Evolutionary conservation across 2,113 vertebrate genomes (phyloP), one percentile per base, ranked within the genome.

Genomic region (Cebidichthys violaceus): DNA sequence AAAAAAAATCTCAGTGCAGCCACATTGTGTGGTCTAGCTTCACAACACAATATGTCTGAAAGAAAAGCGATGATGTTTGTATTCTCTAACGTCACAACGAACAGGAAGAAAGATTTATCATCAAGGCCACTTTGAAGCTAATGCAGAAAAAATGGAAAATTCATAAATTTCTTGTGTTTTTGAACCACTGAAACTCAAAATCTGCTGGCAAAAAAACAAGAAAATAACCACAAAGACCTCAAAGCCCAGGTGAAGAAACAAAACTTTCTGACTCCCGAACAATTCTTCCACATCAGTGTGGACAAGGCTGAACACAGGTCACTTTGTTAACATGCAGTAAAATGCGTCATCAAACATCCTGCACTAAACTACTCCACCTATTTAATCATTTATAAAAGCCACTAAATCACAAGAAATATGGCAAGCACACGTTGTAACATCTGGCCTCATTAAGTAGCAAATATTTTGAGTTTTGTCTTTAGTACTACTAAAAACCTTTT

Each of bases 341-440:
- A 78, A 65, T 81, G 82, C 0, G 72, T 83, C 80, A 87, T 69
- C 57, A 24, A 55, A 75, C 72, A 68, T 55, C 41, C 47, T 17
- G 61, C 8, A 65, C 24, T 57, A 8, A 81, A 68, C 31, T 43
- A 39, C 77, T 43, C 54, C 55, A 77, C 81, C 81, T 78, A 50
- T 41, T 54, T 78, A 55, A 70, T 75, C 68, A 57, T 72, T 65
- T 13, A 22, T n/a, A 9, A 64, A 82, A 15, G 61, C 54, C 6
- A 18, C 18, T 54, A 70, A 74, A 68, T 68, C 77, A 75, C 54
- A 20, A 47, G 33, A n/a, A 70, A 17, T 3, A 69, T 2, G 10
- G 15, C 11, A 9, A 45, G 14, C 14, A 43, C 6, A 62, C 13
- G 4, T 3, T 69, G 66, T 11, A 54, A 20, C 37, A 75, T 52